Percentiles rank a stretch among this genome's conserved stretches.
Evolutionary conservation across 2,113 vertebrate genomes (phyloP).

Genomic region (Tichodroma muraria): DNA sequence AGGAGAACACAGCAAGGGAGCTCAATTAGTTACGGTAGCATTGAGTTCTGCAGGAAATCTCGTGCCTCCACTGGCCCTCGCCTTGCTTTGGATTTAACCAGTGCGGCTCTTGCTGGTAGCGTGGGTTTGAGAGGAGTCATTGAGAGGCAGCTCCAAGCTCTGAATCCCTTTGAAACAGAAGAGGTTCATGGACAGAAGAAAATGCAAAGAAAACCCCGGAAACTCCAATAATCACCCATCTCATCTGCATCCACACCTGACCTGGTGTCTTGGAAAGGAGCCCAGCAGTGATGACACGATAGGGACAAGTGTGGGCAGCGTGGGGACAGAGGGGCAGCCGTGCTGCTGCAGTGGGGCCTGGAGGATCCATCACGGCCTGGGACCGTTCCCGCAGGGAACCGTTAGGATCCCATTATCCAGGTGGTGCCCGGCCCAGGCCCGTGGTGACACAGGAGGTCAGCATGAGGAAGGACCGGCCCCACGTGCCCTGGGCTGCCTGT

Average conservation of each 20-base stretch:
- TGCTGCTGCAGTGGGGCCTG: neutral
- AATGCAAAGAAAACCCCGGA: neutral
- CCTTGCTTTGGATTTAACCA: neutral
- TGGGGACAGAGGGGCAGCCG: neutral
- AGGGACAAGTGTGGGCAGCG: rapidly evolving
- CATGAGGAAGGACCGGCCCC: neutral
- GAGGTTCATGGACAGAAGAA: neutral
- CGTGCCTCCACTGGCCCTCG: neutral
- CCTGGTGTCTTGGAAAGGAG: neutral
- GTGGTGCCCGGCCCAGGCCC: neutral
- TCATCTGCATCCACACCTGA: neutral
- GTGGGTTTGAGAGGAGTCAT: rapidly evolving
- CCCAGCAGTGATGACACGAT: rapidly evolving
- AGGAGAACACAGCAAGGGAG: neutral
- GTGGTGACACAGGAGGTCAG: slow-evolving; percentile 9
- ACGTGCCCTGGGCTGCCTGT: neutral
- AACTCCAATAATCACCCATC: rapidly evolving
- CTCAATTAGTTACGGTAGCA: neutral
- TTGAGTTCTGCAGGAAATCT: neutral
- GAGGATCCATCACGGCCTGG: rapidly evolving
- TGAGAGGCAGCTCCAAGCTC: neutral
- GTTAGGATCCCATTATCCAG: slow-evolving; percentile 11
- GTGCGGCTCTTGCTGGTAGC: rapidly evolving
- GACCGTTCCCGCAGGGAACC: neutral
- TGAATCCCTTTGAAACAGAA: neutral